Evolutionary conservation across 2,797 vertebrate genomes (phyloP), one percentile per base, ranked within the genome.

Genomic region (Petrocephalus sullivani): DNA sequence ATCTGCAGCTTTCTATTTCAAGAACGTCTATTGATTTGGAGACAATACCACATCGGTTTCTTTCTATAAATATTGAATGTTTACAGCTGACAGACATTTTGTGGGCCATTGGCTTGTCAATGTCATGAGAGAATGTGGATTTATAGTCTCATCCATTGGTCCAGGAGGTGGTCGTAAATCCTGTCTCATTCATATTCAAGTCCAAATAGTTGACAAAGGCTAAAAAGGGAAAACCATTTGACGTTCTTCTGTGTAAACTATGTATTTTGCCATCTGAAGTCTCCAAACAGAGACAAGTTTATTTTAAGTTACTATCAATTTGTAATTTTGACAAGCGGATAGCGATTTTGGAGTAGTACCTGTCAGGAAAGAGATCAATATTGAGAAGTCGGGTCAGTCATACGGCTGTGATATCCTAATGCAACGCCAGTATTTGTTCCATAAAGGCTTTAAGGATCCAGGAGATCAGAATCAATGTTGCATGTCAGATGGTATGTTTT

Each of bases 261-360:
- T 23, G 64, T 71, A 37, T 58, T 89, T 54, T 46, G 28, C 83
- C 85, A 23, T 58, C 64, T 8, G 19, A 84, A 51, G 14, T 87
- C 67, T 60, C 6, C 78, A n/a, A 49, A 9, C 86, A 19, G 37
- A 4, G 54, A 23, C 84, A 41, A 41, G 37, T 87, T 78, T 89
- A 90, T 91, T 90, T 90, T 92, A 87, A 91, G 91, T 91, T 88
- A 89, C 89, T 78, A 87, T 56, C 49, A 2, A 87, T 90, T 89
- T 87, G 60, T 87, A 91, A 88, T 88, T 87, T 89, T 89, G 90
- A 89, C 88, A 88, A 85, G 86, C 64, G 41, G 49, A 28, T 86
- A 54, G 81, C 54, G 57, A 41, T 89, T 90, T 75, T 64, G 23
- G 64, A 86, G 64, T 84, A 88, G 89, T 84, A 61, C 86, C 87